phyloP scores from a whole-genome alignment of 2,797 vertebrate species.

The Loriculus beryllinus region DNA sequence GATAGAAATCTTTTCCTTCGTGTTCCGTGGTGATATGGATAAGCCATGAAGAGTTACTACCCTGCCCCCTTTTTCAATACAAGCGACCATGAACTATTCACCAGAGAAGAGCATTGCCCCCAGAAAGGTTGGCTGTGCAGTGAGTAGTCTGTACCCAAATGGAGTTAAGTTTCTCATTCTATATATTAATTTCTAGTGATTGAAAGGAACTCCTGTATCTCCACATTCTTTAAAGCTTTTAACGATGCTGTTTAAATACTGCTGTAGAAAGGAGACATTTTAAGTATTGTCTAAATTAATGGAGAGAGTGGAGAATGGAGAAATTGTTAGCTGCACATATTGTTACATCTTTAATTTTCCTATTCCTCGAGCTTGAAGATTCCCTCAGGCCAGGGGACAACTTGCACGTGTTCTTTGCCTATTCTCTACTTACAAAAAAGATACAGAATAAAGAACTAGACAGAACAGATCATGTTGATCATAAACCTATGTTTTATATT shows the following conservation, averaged over 20 bases:
- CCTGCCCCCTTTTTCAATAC: neutral
- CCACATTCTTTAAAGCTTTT: neutral
- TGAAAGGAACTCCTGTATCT: neutral
- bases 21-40: fast-evolving
- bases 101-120: neutral
- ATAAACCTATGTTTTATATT: neutral
- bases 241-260: neutral
- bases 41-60: neutral
- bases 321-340: fast-evolving
- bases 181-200: fast-evolving
- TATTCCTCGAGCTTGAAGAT: neutral
- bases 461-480: neutral
- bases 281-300: neutral
- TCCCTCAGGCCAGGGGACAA: neutral
- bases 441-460: neutral
- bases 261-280: neutral
- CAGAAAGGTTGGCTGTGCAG: neutral
- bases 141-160: neutral
- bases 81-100: neutral
- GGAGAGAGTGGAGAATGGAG: neutral
- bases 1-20: neutral
- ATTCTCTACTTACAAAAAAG: neutral
- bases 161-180: neutral
- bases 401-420: neutral
- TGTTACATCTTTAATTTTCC: neutral